Base-by-base conservation (phyloP, 2,113 vertebrate genomes). In the Hiodon alosoides region DNA sequence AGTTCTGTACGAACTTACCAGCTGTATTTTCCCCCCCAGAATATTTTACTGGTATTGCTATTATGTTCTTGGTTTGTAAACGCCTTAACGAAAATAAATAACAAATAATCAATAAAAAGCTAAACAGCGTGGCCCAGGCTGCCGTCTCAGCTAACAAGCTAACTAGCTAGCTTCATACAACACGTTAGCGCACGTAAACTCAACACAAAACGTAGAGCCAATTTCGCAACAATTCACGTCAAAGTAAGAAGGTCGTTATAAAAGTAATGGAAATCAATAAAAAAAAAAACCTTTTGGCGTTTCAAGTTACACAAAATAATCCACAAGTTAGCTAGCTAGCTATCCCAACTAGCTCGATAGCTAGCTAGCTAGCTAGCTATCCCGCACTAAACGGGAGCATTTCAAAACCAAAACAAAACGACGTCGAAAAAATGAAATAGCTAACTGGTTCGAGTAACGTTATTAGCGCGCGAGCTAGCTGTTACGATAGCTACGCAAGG, bases 351-450 rank as follows among this genome's bases (percentile, higher is more conserved):
- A 73, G 71, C 64, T 57, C 54, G 14, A 9, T 55, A 70, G 61
- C 61, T 64, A 64, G 52, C 68, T 16, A 70, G 73, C 51, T 10
- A 66, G 64, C 67, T 80, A 80, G 59, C 79, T 80, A 79, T 6
- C 79, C 81, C 73, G 77, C 79, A 71, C 70, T 83, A 17, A 83
- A 83, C 52, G 69, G 75, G 61, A 82, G 60, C 81, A 83, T 79
- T 46, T 54, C 71, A 52, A 9, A 57, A 72, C 51, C 72, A 71
- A 78, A 73, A 75, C 67, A 73, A 78, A 69, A 67, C 71, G 58
- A n/a, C 66, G 14, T 14, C 2, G 74, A 60, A 58, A 65, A 57
- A 61, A 50, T 11, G 53, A 59, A 59, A 31, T 8, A 73, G 72
- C 61, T 73, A 17, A 61, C 61, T 70, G 50, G 67, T 16, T 46